Evolutionary conservation across 2,797 vertebrate species (phyloP).

Genomic region (Semotilus atromaculatus): DNA sequence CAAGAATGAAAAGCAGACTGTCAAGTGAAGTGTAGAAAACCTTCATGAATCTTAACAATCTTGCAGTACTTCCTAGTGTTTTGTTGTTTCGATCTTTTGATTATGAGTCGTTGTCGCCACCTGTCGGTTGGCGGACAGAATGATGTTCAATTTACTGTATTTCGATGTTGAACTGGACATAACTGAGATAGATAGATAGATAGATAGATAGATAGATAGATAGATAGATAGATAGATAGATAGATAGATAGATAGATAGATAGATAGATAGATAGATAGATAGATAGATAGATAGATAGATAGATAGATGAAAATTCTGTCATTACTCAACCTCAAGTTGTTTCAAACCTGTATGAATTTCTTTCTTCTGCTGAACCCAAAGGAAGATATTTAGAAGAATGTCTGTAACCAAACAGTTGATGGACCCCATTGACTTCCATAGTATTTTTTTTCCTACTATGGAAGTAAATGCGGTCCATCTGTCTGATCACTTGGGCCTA

Average conservation of each 20-base stretch:
- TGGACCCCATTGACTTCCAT: too few relatives aligned
- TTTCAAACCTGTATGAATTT: too few relatives aligned
- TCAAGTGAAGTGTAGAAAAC: background rate
- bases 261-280: background rate
- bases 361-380: too few relatives aligned
- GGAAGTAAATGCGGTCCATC: too few relatives aligned
- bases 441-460: too few relatives aligned
- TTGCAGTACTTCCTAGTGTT: slow-evolving; percentile 71
- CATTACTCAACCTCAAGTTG: too few relatives aligned
- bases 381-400: too few relatives aligned
- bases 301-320: background rate
- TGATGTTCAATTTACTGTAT: background rate
- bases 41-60: slow-evolving; percentile 28
- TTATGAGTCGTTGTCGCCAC: slow-evolving; percentile 47
- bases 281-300: slow-evolving; percentile 47
- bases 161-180: background rate
- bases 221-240: too few relatives aligned
- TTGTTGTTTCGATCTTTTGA: slow-evolving; percentile 60
- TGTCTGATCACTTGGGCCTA: too few relatives aligned
- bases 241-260: too few relatives aligned
- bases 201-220: too few relatives aligned
- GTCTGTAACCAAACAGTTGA: too few relatives aligned
- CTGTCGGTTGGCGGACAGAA: slow-evolving; percentile 58
- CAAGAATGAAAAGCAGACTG: background rate
- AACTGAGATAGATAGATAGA: background rate